Conservation (phyloP, 2,113 vertebrate genomes). For the Engraulis encrasicolus region DNA sequence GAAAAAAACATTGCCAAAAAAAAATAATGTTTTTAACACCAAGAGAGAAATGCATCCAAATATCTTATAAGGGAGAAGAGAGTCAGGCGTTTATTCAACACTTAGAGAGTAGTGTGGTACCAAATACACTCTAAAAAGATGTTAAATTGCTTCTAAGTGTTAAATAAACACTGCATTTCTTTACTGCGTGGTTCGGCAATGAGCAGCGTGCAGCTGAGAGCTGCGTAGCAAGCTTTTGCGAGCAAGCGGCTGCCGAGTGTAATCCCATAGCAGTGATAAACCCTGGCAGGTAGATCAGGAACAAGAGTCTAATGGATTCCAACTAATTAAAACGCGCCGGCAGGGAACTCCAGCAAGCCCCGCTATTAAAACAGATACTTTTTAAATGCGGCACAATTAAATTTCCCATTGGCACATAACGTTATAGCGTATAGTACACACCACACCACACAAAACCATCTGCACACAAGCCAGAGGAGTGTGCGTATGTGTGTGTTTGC, state of each 20-base stretch:
- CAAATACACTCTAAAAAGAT: no score
- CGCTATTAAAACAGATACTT: constrained; percentile 67
- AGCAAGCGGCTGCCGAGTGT: constrained; percentile 56
- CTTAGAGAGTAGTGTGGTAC: no score
- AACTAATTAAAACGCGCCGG: constrained; percentile 77
- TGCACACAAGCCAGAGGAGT: constrained; percentile 41
- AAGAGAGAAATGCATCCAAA: no score
- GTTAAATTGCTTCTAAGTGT: no score
- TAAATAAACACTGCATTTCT: no score
- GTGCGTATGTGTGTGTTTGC: no score
- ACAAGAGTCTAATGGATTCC: constrained; percentile 77
- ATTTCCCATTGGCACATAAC: constrained; percentile 53
- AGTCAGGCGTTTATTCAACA: no score
- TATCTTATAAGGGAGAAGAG: no score
- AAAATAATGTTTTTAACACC: no score
- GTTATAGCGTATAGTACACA: no score
- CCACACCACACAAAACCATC: constrained; percentile 50
- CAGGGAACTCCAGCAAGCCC: constrained; percentile 62
- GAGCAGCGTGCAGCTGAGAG: constrained; percentile 34
- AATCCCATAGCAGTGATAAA: constrained; percentile 67
- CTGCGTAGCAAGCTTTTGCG: no score
- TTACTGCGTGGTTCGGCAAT: constrained; percentile 22
- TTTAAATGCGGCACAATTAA: constrained; percentile 60
- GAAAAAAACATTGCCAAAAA: no score
- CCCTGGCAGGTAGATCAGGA: constrained; percentile 73